Evolutionary conservation across 2,797 vertebrate species (phyloP), one percentile per base, ranked within the genome.

Genomic region (Rhinella marina): DNA sequence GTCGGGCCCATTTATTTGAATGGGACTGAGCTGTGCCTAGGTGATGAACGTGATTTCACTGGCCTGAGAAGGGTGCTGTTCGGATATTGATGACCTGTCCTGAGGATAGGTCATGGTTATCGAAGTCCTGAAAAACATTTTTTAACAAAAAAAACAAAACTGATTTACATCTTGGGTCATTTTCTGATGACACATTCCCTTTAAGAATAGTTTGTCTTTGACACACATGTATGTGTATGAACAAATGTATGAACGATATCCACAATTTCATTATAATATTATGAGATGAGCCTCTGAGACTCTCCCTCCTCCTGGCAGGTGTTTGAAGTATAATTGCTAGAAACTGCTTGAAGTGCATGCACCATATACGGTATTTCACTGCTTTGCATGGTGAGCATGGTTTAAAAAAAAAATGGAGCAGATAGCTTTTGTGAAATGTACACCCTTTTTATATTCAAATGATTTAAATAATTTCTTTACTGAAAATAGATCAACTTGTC

Each of bases 281-380:
- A 73, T 27, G 14, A 27, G 1, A 64, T 27, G 41, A 29, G 21
- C 16, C 77, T n/a, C 87, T 56, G 59, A 82, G 88, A 86, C 61
- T 89, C 88, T 89, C 88, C 80, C 84, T 89, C 19, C 62, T 89
- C 88, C 73, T 79, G 79, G 62, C 59, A 72, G 70, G 80, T 72
- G 84, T 89, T 83, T 86, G 88, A 82, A 86, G 61, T 62, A 78
- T 73, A 19, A 23, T 77, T 70, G n/a, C n/a, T n/a, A n/a, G n/a
- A n/a, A n/a, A n/a, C n/a, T 57, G n/a, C 70, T 85, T 88, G 66
- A 25, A 82, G 61, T 86, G 88, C 88, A 89, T 89, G 88, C 21
- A 16, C 2, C 7, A 52, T 23, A 17, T 64, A 77, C 86, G 61
- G 82, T 52, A 77, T 23, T 57, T 25, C 19, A 79, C 56, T 82